Evolutionary conservation across 2,888 invertebrate species (phyloP), one percentile per base, ranked within the genome.

Genomic region (Yponomeuta sedellus): DNA sequence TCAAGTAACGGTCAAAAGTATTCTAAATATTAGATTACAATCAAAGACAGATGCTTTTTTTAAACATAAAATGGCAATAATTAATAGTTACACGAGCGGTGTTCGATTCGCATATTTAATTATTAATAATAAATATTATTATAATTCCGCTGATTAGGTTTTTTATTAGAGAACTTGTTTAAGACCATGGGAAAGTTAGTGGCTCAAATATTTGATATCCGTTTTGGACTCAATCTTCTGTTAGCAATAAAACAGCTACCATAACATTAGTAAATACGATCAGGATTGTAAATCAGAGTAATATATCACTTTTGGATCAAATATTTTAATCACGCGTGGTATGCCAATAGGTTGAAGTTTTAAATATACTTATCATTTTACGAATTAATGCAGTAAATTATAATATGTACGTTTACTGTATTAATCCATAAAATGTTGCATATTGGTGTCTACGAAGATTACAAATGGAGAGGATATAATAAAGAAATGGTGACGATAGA

Each of bases 51-150:
- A 52, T 12, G 44, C 44, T 12, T 64, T n/a, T 25, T 56, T 10
- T 8, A 25, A 20, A 25, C 34, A 39, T 64, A 11, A 52, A 25
- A 44, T 52, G 16, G 64, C 56, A 57, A 64, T 67, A 65, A 67
- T 65, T 67, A 67, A 67, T 67, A 64, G 65, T 52, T 64, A 65
- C 44, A 58, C 64, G 61, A 64, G n/a, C 62, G 58, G 65, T 63
- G 64, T 65, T 39, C 20, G 52, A 58, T 64, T 65, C 57, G 66
- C 56, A 69, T 65, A 65, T 44, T 65, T 57, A 62, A 65, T 64
- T 34, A 58, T 61, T 61, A 57, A 68, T 61, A 68, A 65, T 67
- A 61, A 64, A 64, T 64, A 64, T 64, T 64, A 56, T 56, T 64
- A 64, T 64, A 40, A 63, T 63, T 63, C 63, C 40, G 8, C 25